Percentiles rank a stretch among this genome's conserved stretches.
Evolutionary conservation across 2,888 invertebrate genomes (phyloP).

Genomic region (Selenia dentaria): DNA sequence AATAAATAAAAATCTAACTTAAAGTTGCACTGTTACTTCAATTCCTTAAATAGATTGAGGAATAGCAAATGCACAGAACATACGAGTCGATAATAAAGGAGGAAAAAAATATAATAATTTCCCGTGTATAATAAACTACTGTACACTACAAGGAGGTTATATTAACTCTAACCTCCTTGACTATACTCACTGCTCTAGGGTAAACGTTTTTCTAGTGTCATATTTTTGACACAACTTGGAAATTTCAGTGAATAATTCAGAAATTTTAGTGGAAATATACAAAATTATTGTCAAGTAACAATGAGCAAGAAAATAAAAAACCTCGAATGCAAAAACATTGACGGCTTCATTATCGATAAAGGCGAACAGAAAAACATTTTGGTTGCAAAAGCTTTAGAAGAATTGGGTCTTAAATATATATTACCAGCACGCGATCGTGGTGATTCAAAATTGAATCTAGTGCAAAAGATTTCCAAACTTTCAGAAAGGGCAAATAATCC

Average conservation of each 20-base stretch:
- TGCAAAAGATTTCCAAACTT: constrained; percentile 6
- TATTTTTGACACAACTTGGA: too few relatives aligned
- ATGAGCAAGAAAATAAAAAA: constrained; percentile 26
- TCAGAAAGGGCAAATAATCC: background rate
- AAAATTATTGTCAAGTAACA: constrained; percentile 33
- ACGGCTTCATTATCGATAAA: constrained; percentile 32
- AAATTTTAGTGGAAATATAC: constrained; percentile 33
- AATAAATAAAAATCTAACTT: too few relatives aligned
- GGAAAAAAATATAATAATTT: too few relatives aligned
- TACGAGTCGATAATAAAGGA: too few relatives aligned
- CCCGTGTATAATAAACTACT: too few relatives aligned
- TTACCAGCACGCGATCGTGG: constrained; percentile 43
- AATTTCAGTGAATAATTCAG: constrained; percentile 12
- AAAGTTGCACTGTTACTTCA: too few relatives aligned
- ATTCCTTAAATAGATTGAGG: too few relatives aligned
- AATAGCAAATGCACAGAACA: too few relatives aligned
- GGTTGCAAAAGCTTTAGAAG: constrained; percentile 5
- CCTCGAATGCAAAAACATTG: constrained; percentile 31
- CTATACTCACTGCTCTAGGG: too few relatives aligned
- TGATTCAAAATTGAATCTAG: constrained; percentile 29
- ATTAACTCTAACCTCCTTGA: too few relatives aligned
- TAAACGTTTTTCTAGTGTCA: too few relatives aligned
- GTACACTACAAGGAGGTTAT: too few relatives aligned
- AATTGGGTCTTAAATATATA: constrained; percentile 9
- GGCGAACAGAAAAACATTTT: constrained; percentile 34